A percentile compares a stretch with the other conserved stretches of the same genome.
Evolutionary conservation across 2,888 invertebrate species (phyloP).

Genomic region (Tanytarsus gracilentus): DNA sequence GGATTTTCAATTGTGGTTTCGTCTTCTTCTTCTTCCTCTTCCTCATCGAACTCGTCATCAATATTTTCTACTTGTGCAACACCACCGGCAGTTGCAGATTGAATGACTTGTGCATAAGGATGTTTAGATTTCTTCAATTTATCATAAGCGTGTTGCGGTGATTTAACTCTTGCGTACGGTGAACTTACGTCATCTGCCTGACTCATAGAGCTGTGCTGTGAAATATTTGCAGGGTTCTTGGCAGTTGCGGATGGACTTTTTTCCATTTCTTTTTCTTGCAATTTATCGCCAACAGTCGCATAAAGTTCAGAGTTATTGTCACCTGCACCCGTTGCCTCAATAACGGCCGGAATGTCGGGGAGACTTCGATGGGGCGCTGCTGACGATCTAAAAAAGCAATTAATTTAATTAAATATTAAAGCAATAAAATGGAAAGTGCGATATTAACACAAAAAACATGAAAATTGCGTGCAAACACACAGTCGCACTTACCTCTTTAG

Average conservation of each 20-base stretch:
- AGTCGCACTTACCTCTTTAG: constrained; percentile 28
- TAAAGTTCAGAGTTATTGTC: constrained; percentile 79
- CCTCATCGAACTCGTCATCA: constrained; percentile 13
- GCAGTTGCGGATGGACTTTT: constrained; percentile 40
- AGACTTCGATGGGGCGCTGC: constrained; percentile 61
- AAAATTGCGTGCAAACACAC: constrained; percentile 2
- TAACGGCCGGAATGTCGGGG: constrained; percentile 78
- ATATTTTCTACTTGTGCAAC: constrained; percentile 23
- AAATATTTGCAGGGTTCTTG: constrained; percentile 47
- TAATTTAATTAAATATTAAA: constrained; percentile 25
- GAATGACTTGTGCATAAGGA: constrained; percentile 43
- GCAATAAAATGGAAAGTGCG: constrained; percentile 1
- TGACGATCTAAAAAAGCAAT: constrained; percentile 36
- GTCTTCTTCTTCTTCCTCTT: constrained; percentile 21
- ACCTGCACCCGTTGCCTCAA: constrained; percentile 55
- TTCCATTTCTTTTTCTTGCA: constrained; percentile 39
- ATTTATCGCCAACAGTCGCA: constrained; percentile 65
- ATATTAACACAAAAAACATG: constrained; percentile 10
- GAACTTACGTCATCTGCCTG: constrained; percentile 51
- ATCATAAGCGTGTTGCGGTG: constrained; percentile 58
- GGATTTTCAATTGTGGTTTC: constrained; percentile 30
- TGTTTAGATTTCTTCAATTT: constrained; percentile 42
- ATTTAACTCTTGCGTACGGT: constrained; percentile 56
- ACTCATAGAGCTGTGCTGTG: constrained; percentile 52
- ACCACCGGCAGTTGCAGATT: constrained; percentile 35